Percentiles rank a stretch among this genome's conserved stretches.
Conservation (phyloP, 2,797 vertebrate genomes). For the Furcifer pardalis region DNA sequence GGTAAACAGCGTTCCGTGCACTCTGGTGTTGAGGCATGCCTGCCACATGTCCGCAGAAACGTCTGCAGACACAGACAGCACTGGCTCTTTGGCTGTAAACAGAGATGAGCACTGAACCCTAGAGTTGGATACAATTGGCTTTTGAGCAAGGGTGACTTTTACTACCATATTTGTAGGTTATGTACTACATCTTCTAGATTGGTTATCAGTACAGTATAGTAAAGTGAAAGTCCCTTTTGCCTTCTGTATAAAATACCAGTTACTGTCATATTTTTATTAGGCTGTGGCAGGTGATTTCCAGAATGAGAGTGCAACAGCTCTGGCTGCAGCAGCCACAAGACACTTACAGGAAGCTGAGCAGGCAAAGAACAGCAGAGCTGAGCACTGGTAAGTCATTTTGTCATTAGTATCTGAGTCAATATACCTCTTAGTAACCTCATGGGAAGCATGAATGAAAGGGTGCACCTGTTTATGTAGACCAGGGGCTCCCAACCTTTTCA, state of each 20-base stretch:
- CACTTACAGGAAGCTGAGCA: conserved; percentile 97
- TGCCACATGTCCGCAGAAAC: no score
- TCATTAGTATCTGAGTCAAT: neutral
- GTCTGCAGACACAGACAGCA: no score
- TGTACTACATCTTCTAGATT: neutral
- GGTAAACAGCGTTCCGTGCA: no score
- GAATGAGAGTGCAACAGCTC: conserved; percentile 93
- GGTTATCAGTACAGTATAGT: neutral
- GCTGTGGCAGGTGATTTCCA: conserved; percentile 97
- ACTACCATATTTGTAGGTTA: neutral
- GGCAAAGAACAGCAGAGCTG: conserved; percentile 84
- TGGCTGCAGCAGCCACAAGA: conserved; percentile 94
- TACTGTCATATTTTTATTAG: conserved; percentile 72
- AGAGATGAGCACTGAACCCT: no score
- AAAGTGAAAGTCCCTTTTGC: neutral
- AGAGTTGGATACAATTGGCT: no score
- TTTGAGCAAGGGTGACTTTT: no score
- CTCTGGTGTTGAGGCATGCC: no score
- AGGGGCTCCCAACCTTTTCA: no score
- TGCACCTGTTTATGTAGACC: neutral
- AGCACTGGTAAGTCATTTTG: conserved; percentile 86
- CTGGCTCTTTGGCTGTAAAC: no score
- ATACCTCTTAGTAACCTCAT: neutral
- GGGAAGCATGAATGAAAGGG: neutral
- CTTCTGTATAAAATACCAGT: neutral